These are phyloP conservation scores for Hippocampus guttulatus DNA, from an alignment of 2,113 vertebrate genomes.

Conservation along the genomic window DNA sequence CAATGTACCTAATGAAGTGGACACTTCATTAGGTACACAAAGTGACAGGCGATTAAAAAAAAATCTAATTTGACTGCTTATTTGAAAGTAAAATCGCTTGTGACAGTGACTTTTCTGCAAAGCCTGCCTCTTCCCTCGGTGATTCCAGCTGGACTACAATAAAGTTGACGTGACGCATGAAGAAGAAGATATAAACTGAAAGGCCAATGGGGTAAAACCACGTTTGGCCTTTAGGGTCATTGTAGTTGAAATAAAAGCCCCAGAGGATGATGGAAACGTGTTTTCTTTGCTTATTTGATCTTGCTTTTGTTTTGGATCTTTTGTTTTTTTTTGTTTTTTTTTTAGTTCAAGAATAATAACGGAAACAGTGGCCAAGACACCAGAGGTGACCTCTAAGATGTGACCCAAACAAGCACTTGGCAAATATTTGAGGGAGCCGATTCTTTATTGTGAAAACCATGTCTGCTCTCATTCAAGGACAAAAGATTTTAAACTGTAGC, in stretches of 20 bases:
- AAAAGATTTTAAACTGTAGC: background rate
- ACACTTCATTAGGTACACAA: no score
- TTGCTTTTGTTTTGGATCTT: slow-evolving; percentile 61
- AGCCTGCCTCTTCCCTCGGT: slow-evolving; percentile 62
- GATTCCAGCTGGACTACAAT: slow-evolving; percentile 67
- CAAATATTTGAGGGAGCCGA: slow-evolving; percentile 55
- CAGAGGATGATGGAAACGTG: slow-evolving; percentile 50
- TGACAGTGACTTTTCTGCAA: slow-evolving; percentile 50
- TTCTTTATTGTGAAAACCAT: background rate
- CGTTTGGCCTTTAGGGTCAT: slow-evolving; percentile 60
- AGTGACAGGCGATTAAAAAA: background rate
- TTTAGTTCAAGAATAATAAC: slow-evolving; percentile 61
- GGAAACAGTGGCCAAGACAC: slow-evolving; percentile 59
- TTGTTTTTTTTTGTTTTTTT: slow-evolving; percentile 29
- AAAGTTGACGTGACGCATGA: slow-evolving; percentile 58
- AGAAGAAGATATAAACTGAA: slow-evolving; percentile 63
- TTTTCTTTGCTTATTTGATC: slow-evolving; percentile 60
- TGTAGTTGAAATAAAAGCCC: slow-evolving; percentile 56
- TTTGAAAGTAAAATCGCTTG: background rate
- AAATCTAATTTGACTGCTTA: background rate
- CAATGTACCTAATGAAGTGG: no score
- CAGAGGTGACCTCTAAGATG: slow-evolving; percentile 58
- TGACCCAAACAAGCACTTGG: slow-evolving; percentile 60
- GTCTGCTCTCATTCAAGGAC: background rate
- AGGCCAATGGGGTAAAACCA: slow-evolving; percentile 58